Evolutionary conservation across 2,888 invertebrate species (phyloP).

Genomic region (Pollenia labialis): DNA sequence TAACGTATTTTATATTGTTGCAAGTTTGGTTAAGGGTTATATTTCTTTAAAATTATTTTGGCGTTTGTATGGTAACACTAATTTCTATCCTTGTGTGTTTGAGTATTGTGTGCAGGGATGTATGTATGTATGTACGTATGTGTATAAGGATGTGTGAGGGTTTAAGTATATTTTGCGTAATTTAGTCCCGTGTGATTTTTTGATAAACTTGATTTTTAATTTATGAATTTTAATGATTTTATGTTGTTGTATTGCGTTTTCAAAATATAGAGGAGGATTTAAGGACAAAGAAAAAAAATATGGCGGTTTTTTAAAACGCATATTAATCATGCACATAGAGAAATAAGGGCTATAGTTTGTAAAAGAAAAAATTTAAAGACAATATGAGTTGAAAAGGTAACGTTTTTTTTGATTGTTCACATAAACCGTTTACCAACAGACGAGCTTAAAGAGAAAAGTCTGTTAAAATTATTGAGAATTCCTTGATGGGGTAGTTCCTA

Average conservation of each 20-base stretch:
- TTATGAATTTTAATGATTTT: conserved; percentile 74
- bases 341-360: conserved; percentile 3
- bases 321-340: conserved; percentile 59
- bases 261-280: conserved; percentile 49
- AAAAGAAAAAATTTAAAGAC: too few relatives aligned
- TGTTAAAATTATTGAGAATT: too few relatives aligned
- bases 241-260: conserved; percentile 43
- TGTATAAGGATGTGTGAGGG: conserved; percentile 19
- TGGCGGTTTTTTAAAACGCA: conserved; percentile 65
- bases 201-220: conserved; percentile 74
- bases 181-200: conserved; percentile 74
- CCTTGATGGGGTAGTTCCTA: too few relatives aligned
- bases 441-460: too few relatives aligned
- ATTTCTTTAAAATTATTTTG: conserved; percentile 53
- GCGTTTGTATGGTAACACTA: conserved; percentile 30
- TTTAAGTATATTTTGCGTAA: conserved; percentile 69
- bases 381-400: too few relatives aligned
- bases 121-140: background rate
- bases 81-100: background rate
- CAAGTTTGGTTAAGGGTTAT: conserved; percentile 61
- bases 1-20: conserved; percentile 48
- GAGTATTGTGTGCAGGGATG: background rate
- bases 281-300: conserved; percentile 60
- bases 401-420: too few relatives aligned
- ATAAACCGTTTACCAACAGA: too few relatives aligned